Evolutionary conservation across 2,113 vertebrate genomes (phyloP).

Genomic region (Acrocephalus arundinaceus): DNA sequence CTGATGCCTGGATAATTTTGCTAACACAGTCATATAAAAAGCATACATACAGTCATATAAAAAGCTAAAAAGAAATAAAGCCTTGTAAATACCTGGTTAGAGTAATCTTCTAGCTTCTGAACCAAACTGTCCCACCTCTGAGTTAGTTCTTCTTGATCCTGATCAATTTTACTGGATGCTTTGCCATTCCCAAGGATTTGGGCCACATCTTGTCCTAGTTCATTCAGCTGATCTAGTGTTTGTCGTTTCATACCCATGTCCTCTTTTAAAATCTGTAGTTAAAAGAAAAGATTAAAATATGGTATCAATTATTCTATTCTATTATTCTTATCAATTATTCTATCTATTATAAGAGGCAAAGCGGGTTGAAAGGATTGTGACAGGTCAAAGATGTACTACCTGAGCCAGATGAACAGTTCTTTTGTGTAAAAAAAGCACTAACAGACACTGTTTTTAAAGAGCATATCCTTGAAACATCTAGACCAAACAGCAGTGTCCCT

Average conservation of each 20-base stretch:
- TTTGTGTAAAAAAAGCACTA: not conserved
- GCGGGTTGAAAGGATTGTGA: not conserved
- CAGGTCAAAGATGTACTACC: not conserved
- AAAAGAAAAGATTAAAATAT: not conserved
- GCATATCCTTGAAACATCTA: not conserved
- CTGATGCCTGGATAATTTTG: not conserved
- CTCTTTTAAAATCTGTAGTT: conserved; percentile 88
- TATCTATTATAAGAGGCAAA: not conserved
- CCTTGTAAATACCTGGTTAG: conserved; percentile 83
- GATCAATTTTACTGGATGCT: conserved; percentile 79
- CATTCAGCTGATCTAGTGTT: conserved; percentile 86
- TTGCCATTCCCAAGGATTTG: conserved; percentile 79
- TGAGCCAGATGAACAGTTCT: not conserved
- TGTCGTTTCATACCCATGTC: conserved; percentile 93
- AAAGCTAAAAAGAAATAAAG: not conserved
- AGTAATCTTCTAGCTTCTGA: conserved; percentile 93
- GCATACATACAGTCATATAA: not conserved
- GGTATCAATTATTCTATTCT: not conserved
- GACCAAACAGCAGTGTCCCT: not conserved
- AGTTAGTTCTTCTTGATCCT: conserved; percentile 86
- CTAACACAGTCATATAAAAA: not conserved
- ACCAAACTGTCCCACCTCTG: conserved; percentile 95
- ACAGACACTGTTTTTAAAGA: not conserved
- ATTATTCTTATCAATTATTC: not conserved
- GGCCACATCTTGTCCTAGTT: conserved; percentile 87